Evolutionary conservation across 2,888 invertebrate genomes (phyloP).

Genomic region (Synanthedon vespiformis): DNA sequence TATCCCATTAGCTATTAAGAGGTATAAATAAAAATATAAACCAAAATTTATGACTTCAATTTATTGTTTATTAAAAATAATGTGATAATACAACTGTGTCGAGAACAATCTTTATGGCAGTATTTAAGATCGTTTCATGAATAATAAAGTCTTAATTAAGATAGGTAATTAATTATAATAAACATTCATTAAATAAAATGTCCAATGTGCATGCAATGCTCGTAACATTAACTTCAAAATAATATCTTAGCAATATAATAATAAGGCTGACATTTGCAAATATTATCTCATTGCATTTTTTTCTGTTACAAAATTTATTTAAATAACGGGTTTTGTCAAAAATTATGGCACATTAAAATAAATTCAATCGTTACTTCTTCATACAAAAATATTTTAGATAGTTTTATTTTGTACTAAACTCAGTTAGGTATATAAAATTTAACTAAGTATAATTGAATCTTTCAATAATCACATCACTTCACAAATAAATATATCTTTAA

Average conservation of each 20-base stretch:
- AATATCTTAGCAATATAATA: neutral
- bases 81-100: neutral
- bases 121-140: neutral
- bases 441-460: no score
- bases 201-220: neutral
- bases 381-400: neutral
- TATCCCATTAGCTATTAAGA: neutral
- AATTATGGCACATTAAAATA: constrained; percentile 30
- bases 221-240: neutral
- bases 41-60: neutral
- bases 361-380: constrained; percentile 10
- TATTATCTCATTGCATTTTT: no score
- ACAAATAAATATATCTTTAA: no score
- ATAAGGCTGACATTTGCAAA: neutral
- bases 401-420: no score
- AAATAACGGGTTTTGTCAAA: no score
- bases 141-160: neutral
- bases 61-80: neutral
- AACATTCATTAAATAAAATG: constrained; percentile 4
- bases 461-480: no score
- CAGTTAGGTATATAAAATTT: no score
- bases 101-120: neutral
- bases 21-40: neutral
- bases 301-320: no score
- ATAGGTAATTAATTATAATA: constrained; percentile 10